Base-by-base conservation (phyloP, 1,140 invertebrate species). In the Dreissena rostriformis region DNA sequence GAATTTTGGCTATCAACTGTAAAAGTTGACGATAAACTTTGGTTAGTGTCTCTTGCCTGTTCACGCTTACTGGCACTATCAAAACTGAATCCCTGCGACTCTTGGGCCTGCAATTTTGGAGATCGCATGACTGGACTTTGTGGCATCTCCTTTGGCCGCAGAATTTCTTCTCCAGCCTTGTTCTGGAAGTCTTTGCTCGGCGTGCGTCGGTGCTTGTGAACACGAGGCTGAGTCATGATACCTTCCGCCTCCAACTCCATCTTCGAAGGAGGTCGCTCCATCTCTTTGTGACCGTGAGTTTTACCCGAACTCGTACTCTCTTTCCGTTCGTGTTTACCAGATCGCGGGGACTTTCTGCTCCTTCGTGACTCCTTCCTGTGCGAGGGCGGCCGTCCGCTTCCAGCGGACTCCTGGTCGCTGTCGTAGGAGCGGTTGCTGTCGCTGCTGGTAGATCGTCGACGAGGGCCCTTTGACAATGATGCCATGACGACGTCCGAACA, bases 401-500 rank as follows among this genome's bases (percentile, higher is more conserved):
- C 86, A 11, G 84, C 85, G 8, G 86, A 87, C 51, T 88, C 87
- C 28, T 84, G 84, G 66, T 90, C 89, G 68, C 88, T 90, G 82
- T 90, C 88, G 39, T 86, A 78, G 14, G 86, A 81, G 51, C 75
- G 39, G 53, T 88, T 89, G 83, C 85, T 86, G 74, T 87, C 86
- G 70, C 85, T 90, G 75, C 85, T 89, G 29, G 80, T 79, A 28
- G 86, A 79, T 51, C 72, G 71, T 39, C 75, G 68, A 19, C 86
- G 75, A 55, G 39, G 57, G 17, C 87, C 87, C 51, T 86, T 86
- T 12, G 87, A 79, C 24, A 89, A 73, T 29, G 87, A 84, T 28
- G 88, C 90, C 83, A 90, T 88, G n/a, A 90, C 76, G 63, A 88
- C 84, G 82, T 91, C 89, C 17, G 90, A 91, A 67, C 89, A 87